Evolutionary conservation across 2,113 vertebrate genomes (phyloP).

Genomic region (Scalopus aquaticus): DNA sequence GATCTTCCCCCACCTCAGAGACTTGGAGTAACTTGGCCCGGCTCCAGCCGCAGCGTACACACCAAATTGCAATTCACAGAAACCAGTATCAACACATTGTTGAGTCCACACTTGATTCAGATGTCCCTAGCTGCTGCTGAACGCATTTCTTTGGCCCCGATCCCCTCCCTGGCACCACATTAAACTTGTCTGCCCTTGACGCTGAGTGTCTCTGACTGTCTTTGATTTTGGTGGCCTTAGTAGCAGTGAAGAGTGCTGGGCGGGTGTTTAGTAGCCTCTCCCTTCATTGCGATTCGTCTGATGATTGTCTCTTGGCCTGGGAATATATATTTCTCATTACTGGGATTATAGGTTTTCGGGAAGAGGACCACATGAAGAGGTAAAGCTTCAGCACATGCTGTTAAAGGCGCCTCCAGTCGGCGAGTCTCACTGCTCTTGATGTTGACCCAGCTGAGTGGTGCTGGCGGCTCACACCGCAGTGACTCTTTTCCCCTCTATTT

Average conservation of each 20-base stretch:
- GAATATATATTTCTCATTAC: too few species aligned
- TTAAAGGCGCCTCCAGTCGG: background rate
- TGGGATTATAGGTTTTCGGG: background rate
- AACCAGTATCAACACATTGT: background rate
- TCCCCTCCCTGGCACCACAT: background rate
- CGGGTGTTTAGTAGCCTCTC: background rate
- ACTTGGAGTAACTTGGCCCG: background rate
- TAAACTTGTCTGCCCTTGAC: background rate
- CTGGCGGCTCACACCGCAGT: background rate
- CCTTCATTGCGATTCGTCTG: background rate
- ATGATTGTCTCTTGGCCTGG: background rate
- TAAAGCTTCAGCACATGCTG: background rate
- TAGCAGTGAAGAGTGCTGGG: background rate
- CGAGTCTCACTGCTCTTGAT: background rate
- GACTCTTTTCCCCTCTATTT: rapidly evolving
- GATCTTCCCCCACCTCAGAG: background rate
- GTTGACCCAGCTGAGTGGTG: background rate
- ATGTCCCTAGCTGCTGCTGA: background rate
- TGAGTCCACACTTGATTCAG: background rate
- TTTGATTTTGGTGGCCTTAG: background rate
- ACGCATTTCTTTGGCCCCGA: rapidly evolving
- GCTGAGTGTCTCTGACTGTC: background rate
- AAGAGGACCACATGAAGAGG: background rate
- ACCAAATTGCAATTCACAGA: background rate
- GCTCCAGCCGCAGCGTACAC: rapidly evolving